Base-by-base conservation (phyloP, 2,797 vertebrate genomes). In the Amblyraja radiata region DNA sequence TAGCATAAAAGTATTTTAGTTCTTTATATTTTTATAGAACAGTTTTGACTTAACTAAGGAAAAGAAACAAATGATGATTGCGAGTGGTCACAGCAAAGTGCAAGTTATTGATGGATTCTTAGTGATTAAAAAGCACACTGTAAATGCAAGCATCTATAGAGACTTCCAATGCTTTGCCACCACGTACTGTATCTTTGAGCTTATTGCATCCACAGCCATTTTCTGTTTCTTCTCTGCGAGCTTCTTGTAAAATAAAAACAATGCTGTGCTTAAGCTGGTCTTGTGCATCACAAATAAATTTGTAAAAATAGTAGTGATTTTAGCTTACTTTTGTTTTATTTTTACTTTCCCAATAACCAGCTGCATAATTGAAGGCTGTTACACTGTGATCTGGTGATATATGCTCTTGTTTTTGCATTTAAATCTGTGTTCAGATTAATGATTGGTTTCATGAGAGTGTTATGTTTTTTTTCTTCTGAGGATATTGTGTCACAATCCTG, bases 231-330 rank as follows among this genome's bases (percentile, higher is more conserved):
- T 28, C 73, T 28, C 39, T 92, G 90, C 90, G 46, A 76, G 90
- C 90, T 92, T 76, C 28, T 92, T 92, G 90, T 92, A 92, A 92
- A 76, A 92, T 92, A 92, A 90, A 92, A 68, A 32, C 63, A 14
- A 28, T 91, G 68, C 90, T 95, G 95, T 98, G 97, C 97, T 98
- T 97, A 97, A 98, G 98, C 97, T 97, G 98, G 98, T 96, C 98
- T 98, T 98, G 97, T 96, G 98, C 97, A 97, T 97, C 95, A 95
- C 95, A 96, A 97, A 77, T 93, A 93, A 93, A 93, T 36, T 93
- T 93, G 94, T 23, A 78, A 93, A 93, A 71, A 92, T 54, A 76
- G 71, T 25, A 8, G 71, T 28, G 73, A 46, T 46, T 74, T 92
- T 74, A 74, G 71, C 74, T 73, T 74, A 21, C 71, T 74, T 74